A percentile compares a stretch with the other conserved stretches of the same genome.
phyloP scores from a whole-genome alignment of 2,113 vertebrate genomes.

The Seriola quinqueradiata region DNA sequence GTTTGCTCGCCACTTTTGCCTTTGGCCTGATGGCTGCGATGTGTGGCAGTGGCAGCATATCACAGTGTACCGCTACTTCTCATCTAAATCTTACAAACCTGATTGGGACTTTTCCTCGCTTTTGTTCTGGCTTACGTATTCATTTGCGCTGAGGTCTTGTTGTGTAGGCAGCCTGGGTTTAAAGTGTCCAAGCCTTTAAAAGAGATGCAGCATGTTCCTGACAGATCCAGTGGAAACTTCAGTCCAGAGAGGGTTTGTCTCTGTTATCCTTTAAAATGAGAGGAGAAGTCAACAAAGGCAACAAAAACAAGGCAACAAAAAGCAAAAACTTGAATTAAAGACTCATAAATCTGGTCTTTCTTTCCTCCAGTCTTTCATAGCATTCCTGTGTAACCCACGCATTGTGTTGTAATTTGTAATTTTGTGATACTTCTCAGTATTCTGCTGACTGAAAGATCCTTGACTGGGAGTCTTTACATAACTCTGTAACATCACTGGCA shows the following conservation, averaged over 20 bases:
- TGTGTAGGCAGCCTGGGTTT: constrained; percentile 29
- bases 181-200: neutral
- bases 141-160: constrained; percentile 30
- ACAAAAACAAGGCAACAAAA: constrained; percentile 34
- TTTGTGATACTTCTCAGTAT: constrained; percentile 61
- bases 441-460: constrained; percentile 44
- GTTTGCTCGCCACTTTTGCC: constrained; percentile 63
- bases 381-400: constrained; percentile 59
- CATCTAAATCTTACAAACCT: constrained; percentile 16
- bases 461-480: constrained; percentile 40
- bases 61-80: constrained; percentile 35
- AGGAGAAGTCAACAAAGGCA: constrained; percentile 1
- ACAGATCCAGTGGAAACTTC: neutral
- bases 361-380: constrained; percentile 38
- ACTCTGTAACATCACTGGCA: constrained; percentile 39
- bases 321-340: constrained; percentile 56
- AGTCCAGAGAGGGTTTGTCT: neutral
- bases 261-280: neutral
- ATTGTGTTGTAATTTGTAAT: constrained; percentile 60
- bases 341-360: constrained; percentile 20
- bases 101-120: neutral
- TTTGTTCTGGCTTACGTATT: constrained; percentile 11
- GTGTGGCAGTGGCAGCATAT: constrained; percentile 53
- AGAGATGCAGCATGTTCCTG: neutral
- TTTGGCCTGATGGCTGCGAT: constrained; percentile 68